Base-by-base conservation (phyloP, 92 coral and sea anemone genomes). In the Actinernus sp. region DNA sequence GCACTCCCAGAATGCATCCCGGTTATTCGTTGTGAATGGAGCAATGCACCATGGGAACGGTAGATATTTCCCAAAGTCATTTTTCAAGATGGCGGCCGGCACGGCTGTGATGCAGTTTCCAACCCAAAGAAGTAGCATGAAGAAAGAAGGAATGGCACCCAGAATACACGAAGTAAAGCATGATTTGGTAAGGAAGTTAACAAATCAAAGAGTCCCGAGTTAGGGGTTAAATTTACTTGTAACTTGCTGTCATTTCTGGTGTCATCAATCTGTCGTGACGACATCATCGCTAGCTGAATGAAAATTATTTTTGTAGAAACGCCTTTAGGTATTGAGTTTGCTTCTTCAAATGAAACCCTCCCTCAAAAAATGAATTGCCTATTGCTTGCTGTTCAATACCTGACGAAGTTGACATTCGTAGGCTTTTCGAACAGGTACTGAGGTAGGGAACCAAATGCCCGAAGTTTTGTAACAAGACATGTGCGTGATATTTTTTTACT, bases 21-120 rank as follows among this genome's bases (percentile, higher is more conserved):
- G 47, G 44, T 44, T 25, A 40, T 40, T 29, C 46, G 65, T 36
- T 30, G 26, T 58, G 30, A 60, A 57, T 51, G 55, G 49, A 55
- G 79, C 67, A 45, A 39, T 10, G 92, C 62, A 85, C 81, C 50
- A 52, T 63, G 97, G 97, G 71, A 47, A 31, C 31, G 74, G 49
- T 52, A 34, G 64, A 77, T 52, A 61, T 83, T 88, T 86, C 56
- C 85, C 97, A 54, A 72, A 85, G 92, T 90, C 97, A 90, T 90
- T 78, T 86, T 78, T 86, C 97, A 90, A 85, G 83, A 90, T 90
- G 97, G 97, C 97, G 92, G 97, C 97, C 97, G 97, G 97, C 59
- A 85, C 92, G 84, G 97, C 88, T 74, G 89, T 90, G 43, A 90
- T 90, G 92, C 97, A 80, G 74, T 78, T 90, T 70, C 92, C 89